Evolutionary conservation across 2,888 invertebrate genomes (phyloP).

Genomic region (Yponomeuta evonymella): DNA sequence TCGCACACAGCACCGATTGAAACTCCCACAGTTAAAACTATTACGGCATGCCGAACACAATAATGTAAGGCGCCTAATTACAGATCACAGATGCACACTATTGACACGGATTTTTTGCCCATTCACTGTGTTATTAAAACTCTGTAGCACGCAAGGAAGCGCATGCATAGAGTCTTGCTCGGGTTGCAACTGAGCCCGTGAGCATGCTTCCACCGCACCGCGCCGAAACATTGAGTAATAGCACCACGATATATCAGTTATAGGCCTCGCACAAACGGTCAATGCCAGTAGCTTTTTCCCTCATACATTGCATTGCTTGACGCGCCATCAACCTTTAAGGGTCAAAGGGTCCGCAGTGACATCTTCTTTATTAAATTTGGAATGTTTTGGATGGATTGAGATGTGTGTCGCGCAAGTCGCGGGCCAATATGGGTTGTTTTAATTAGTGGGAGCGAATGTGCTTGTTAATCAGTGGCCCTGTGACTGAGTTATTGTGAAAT

Average conservation of each 20-base stretch:
- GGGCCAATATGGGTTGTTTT: neutral
- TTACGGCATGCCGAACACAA: neutral
- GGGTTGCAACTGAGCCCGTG: neutral
- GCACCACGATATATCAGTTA: neutral
- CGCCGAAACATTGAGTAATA: neutral
- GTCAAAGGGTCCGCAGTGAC: neutral
- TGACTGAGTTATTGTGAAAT: neutral
- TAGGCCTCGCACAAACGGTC: neutral
- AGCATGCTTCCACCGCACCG: neutral
- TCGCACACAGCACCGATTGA: neutral
- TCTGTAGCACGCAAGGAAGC: neutral
- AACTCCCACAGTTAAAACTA: neutral
- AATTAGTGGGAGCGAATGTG: neutral
- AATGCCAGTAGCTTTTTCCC: neutral
- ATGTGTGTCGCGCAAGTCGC: neutral
- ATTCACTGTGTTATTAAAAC: neutral
- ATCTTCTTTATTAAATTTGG: neutral
- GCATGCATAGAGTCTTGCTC: neutral
- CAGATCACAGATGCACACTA: neutral
- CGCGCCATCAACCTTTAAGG: neutral
- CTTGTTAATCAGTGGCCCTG: neutral
- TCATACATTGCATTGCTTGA: neutral
- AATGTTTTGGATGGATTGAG: neutral
- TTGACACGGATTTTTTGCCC: neutral
- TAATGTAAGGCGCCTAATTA: neutral